Percentiles rank a stretch among this genome's conserved stretches.
These are phyloP conservation scores for Zeugodacus cucurbitae DNA, from an alignment of 1,140 invertebrate species.

Conservation along the genomic window DNA sequence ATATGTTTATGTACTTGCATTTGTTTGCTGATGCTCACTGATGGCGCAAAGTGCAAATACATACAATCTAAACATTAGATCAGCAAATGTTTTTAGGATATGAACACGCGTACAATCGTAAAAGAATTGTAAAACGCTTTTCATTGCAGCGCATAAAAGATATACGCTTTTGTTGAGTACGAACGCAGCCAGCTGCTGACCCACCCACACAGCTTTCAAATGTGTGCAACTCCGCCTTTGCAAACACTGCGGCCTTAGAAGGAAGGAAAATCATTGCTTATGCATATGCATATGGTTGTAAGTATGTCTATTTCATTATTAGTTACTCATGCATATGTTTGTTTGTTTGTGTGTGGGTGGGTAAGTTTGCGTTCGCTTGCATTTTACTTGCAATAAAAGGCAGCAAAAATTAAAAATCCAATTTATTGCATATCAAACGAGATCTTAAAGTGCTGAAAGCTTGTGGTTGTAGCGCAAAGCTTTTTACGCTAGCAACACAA, in stretches of 20 bases:
- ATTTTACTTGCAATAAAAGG: constrained; percentile 20
- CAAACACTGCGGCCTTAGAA: not conserved
- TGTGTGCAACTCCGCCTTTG: not conserved
- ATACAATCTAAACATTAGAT: constrained; percentile 36
- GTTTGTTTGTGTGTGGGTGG: not conserved
- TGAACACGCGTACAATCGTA: not conserved
- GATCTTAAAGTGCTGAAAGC: not conserved
- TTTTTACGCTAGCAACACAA: not conserved
- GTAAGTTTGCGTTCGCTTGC: not conserved
- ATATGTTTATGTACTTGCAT: not conserved
- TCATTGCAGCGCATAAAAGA: constrained; percentile 35
- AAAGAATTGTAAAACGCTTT: constrained; percentile 34
- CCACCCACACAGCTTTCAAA: not conserved
- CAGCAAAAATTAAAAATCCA: constrained; percentile 36
- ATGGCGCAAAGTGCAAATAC: constrained; percentile 34
- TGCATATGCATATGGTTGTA: not conserved
- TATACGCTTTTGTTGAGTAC: not conserved
- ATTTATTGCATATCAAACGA: constrained; percentile 29
- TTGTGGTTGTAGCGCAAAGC: not conserved
- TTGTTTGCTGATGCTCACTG: constrained; percentile 20
- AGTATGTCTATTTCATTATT: not conserved
- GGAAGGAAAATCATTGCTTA: too few relatives aligned
- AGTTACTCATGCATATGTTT: not conserved
- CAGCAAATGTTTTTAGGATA: constrained; percentile 22
- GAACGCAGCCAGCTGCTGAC: not conserved